Evolutionary conservation across 2,888 invertebrate genomes (phyloP).

Genomic region (Patella pellucida): DNA sequence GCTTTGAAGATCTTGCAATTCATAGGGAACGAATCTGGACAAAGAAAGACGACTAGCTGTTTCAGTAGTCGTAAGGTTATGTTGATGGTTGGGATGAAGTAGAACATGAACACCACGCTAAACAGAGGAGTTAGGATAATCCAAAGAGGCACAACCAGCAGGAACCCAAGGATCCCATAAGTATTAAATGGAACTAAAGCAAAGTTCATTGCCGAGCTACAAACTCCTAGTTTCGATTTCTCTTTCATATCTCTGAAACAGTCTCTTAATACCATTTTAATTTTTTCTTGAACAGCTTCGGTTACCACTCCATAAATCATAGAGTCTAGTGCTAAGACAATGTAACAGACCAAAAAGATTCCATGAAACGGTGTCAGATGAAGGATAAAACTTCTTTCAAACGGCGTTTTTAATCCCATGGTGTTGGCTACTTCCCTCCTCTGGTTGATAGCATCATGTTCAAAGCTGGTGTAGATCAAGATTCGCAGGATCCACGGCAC

Average conservation of each 20-base stretch:
- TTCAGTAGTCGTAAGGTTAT: conserved; percentile 54
- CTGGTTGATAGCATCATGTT: conserved; percentile 25
- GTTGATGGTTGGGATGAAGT: conserved; percentile 61
- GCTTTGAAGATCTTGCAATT: not conserved
- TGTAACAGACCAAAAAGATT: conserved; percentile 58
- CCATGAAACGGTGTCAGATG: conserved; percentile 61
- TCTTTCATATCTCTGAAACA: conserved; percentile 57
- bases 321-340: conserved; percentile 53
- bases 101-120: conserved; percentile 51
- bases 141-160: conserved; percentile 55
- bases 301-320: conserved; percentile 46
- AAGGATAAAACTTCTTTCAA: conserved; percentile 54
- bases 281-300: conserved; percentile 40
- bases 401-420: conserved; percentile 33
- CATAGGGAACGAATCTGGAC: conserved; percentile 35
- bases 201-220: conserved; percentile 47
- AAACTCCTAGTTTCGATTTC: conserved; percentile 30
- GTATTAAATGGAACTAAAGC: conserved; percentile 58
- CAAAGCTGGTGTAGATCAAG: conserved; percentile 53
- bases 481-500: conserved; percentile 56
- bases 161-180: conserved; percentile 57
- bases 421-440: conserved; percentile 12
- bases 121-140: conserved; percentile 48
- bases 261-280: conserved; percentile 45
- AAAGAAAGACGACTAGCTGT: conserved; percentile 47